phyloP scores from a whole-genome alignment of 2,888 invertebrate genomes.

The Metacarcinus magister region DNA sequence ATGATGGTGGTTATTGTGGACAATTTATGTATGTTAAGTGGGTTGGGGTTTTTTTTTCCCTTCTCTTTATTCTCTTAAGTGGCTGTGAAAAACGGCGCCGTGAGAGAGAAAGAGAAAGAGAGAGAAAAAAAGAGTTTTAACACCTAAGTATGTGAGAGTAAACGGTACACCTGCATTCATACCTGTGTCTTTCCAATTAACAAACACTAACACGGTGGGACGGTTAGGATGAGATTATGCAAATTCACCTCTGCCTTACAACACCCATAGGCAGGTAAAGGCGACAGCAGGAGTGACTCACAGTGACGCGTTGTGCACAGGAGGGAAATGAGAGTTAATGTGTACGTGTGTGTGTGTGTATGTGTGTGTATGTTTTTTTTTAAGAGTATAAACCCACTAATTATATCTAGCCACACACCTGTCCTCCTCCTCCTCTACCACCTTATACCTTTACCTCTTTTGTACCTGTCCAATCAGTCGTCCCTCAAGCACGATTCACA shows the following conservation, averaged over 20 bases:
- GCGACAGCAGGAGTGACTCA: background rate
- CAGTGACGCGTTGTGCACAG: background rate
- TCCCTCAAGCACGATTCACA: too few species aligned
- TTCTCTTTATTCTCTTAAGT: background rate
- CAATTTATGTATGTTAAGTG: background rate
- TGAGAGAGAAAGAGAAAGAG: constrained; percentile 38
- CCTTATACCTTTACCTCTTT: background rate
- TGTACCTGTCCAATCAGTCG: background rate
- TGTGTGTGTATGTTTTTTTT: background rate
- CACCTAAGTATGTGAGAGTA: background rate
- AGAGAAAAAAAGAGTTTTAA: background rate
- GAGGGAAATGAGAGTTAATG: background rate
- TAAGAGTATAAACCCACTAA: background rate
- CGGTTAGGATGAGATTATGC: constrained; percentile 71
- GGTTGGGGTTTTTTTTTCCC: background rate
- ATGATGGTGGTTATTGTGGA: background rate
- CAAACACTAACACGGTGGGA: constrained; percentile 53
- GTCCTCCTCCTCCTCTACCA: background rate
- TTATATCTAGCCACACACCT: background rate
- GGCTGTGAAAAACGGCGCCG: background rate
- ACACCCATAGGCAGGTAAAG: constrained; percentile 58
- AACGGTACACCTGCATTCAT: background rate
- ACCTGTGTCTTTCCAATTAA: constrained; percentile 67
- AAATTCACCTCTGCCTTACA: constrained; percentile 69
- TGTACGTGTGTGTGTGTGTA: background rate